phyloP scores from a whole-genome alignment of 2,888 invertebrate genomes.

The Archaeoteleia sp. region DNA sequence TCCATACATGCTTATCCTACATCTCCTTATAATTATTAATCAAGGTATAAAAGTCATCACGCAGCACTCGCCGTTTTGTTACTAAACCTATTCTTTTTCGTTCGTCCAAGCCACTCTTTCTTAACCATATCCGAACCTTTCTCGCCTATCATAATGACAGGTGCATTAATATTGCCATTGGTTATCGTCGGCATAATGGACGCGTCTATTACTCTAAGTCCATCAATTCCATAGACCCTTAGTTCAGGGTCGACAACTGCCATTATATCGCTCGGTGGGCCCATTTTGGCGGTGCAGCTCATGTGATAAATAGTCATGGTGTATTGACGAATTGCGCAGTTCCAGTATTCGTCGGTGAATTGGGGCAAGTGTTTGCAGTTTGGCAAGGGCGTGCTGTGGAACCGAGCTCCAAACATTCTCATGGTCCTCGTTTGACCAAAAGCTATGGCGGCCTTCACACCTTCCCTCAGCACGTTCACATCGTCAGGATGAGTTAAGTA shows the following conservation, averaged over 20 bases:
- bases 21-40: too few species aligned
- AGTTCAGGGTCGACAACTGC: slow-evolving; percentile 89
- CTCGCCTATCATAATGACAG: slow-evolving; percentile 91
- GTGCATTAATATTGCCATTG: slow-evolving; percentile 91
- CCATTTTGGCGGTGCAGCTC: slow-evolving; percentile 91
- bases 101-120: slow-evolving; percentile 79
- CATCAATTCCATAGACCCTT: slow-evolving; percentile 85
- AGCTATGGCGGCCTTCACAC: slow-evolving; percentile 89
- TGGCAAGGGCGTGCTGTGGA: slow-evolving; percentile 84
- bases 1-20: too few species aligned
- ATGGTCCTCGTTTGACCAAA: slow-evolving; percentile 86
- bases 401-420: slow-evolving; percentile 86
- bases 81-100: slow-evolving; percentile 47
- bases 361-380: slow-evolving; percentile 87
- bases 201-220: slow-evolving; percentile 89
- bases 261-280: slow-evolving; percentile 83
- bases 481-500: slow-evolving; percentile 93
- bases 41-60: too few species aligned
- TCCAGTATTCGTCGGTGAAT: slow-evolving; percentile 91
- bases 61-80: slow-evolving; percentile 18
- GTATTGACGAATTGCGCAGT: slow-evolving; percentile 88
- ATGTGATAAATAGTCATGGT: slow-evolving; percentile 92
- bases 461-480: slow-evolving; percentile 87
- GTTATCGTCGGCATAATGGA: slow-evolving; percentile 92
- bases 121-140: slow-evolving; percentile 90